Evolutionary conservation across 2,888 invertebrate genomes (phyloP), one percentile per base, ranked within the genome.

Genomic region (Athripsodes cinereus): DNA sequence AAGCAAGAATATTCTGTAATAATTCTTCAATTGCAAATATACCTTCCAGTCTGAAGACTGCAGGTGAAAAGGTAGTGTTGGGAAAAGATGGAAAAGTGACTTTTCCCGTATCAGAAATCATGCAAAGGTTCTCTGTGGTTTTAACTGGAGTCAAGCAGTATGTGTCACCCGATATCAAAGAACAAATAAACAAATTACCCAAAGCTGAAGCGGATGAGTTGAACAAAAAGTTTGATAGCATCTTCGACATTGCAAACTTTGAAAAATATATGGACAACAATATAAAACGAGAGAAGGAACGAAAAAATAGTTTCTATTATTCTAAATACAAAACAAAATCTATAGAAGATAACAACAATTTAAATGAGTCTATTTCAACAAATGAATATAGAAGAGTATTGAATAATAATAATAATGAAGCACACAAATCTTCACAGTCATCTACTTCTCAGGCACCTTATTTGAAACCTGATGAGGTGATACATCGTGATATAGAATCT

Each of bases 121-220:
- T 81, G 2, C 85, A 87, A 66, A 78, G 88, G 66, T 76, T 86
- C 3, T 76, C 80, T 65, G 86, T 89, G 49, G 87, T 92, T 19
- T 78, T 83, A 46, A 82, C 85, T 66, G 91, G 92, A 22, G 69
- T 92, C 48, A 78, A 77, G 63, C 81, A 85, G 64, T 87, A 86
- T 66, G 67, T 80, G 19, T 70, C 56, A 13, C 57, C 62, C 6
- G 31, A 44, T 13, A 16, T 34, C 2, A 31, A 21, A 20, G 52
- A 53, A 5, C 22, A 10, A 8, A 51, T 16, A 2, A 22, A n/a
- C 13, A 48, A 22, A 6, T n/a, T 60, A 18, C 21, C 53, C 48
- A 31, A 47, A 49, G 47, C 53, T 21, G 57, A 63, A 21, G 21
- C 59, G 2, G 61, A 59, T 2, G 63, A 63, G 20, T 35, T 63